These are phyloP conservation scores for Sinelater perroti DNA, from an alignment of 2,888 invertebrate species.

Conservation along the genomic window DNA sequence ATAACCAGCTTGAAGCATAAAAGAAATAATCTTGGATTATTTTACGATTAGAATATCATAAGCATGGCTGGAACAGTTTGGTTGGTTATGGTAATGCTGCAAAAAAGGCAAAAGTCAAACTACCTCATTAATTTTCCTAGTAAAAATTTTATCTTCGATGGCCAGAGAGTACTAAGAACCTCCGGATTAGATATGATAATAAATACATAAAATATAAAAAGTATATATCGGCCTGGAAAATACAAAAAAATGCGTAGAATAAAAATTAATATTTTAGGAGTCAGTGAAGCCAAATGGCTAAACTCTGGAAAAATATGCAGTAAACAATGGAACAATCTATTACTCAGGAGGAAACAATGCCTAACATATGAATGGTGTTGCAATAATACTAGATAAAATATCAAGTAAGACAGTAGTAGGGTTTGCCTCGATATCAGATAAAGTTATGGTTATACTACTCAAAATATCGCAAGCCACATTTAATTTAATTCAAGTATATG, in stretches of 20 bases:
- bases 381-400: neutral
- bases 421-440: neutral
- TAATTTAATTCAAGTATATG: constrained; percentile 5
- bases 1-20: no score
- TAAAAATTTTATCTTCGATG: neutral
- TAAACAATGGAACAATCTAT: neutral
- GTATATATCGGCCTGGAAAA: neutral
- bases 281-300: neutral
- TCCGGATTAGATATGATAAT: neutral
- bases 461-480: neutral
- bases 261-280: neutral
- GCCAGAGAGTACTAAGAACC: neutral
- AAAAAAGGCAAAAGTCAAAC: neutral
- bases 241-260: neutral
- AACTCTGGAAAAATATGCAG: neutral
- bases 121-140: constrained; percentile 1
- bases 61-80: no score
- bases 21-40: no score
- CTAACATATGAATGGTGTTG: neutral
- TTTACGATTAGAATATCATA: no score
- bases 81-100: neutral
- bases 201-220: neutral
- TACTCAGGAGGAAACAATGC: neutral
- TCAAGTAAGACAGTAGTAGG: neutral
- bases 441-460: neutral